phyloP scores from a whole-genome alignment of 2,888 invertebrate species.

The Plusia festucae region DNA sequence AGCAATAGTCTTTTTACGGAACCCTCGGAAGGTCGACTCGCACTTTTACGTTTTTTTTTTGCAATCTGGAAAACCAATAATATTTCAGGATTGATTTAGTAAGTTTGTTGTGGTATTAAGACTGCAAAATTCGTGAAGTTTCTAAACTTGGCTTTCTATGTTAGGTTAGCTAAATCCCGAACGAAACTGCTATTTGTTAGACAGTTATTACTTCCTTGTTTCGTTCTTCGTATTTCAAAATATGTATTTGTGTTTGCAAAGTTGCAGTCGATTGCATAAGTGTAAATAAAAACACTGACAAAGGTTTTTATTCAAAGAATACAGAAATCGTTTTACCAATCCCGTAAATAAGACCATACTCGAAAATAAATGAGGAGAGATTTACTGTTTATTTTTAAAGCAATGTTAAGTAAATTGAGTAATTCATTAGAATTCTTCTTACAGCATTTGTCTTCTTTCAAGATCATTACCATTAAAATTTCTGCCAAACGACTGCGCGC shows the following conservation, averaged over 20 bases:
- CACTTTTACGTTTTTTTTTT: too few species aligned
- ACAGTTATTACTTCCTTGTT: slow-evolving; percentile 8
- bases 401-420: slow-evolving; percentile 19
- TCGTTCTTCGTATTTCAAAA: slow-evolving; percentile 1
- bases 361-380: not conserved
- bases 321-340: not conserved
- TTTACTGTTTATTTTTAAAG: not conserved
- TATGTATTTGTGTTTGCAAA: slow-evolving; percentile 4
- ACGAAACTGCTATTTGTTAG: slow-evolving; percentile 8
- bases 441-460: slow-evolving; percentile 43
- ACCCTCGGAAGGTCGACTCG: too few species aligned
- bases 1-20: too few species aligned
- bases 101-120: not conserved
- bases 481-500: slow-evolving; percentile 38
- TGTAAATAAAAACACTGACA: not conserved
- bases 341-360: not conserved
- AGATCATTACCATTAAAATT: slow-evolving; percentile 56
- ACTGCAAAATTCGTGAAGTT: slow-evolving; percentile 2
- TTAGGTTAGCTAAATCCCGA: slow-evolving; percentile 9
- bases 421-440: slow-evolving; percentile 51
- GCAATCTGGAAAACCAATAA: not conserved
- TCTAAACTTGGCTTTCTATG: slow-evolving; percentile 4
- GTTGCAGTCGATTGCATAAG: not conserved
- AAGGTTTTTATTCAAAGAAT: not conserved
- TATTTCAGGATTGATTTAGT: not conserved